Percentiles rank a stretch among this genome's conserved stretches.
Evolutionary conservation across 23 tunicate genomes (phyloP).

Genomic region (Ciona savignyi): DNA sequence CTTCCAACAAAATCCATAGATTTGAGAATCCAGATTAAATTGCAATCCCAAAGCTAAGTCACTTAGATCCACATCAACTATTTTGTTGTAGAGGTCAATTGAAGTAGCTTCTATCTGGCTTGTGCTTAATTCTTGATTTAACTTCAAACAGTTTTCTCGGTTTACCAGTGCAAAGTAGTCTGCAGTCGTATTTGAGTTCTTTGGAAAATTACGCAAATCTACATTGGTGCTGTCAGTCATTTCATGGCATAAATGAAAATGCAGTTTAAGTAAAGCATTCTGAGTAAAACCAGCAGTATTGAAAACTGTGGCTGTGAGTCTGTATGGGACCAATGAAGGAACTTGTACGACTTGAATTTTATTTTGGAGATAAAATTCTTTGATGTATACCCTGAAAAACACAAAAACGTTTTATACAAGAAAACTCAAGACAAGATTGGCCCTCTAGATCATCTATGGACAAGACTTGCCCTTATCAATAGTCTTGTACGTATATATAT

Average conservation of each 20-base stretch:
- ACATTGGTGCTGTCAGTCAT: not conserved
- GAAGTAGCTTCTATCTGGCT: not conserved
- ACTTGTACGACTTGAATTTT: not conserved
- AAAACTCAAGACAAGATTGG: too few relatives aligned
- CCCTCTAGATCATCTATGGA: too few relatives aligned
- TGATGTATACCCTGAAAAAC: not conserved
- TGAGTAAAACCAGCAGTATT: not conserved
- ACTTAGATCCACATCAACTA: not conserved
- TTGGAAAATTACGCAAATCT: not conserved
- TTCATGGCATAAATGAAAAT: not conserved
- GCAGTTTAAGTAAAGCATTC: not conserved
- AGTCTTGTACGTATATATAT: too few relatives aligned
- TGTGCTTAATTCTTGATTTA: not conserved
- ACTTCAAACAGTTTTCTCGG: not conserved
- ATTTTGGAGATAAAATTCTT: not conserved
- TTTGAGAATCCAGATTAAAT: not conserved
- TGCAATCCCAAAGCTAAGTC: not conserved
- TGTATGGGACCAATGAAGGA: not conserved
- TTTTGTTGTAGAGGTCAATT: not conserved
- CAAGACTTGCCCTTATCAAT: too few relatives aligned
- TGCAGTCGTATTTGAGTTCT: not conserved
- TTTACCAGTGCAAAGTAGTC: not conserved
- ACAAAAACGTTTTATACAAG: too few relatives aligned
- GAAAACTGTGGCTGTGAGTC: not conserved
- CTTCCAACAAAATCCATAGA: conserved; percentile 48